These are phyloP conservation scores for Adrianichthys oophorus DNA, from an alignment of 2,797 vertebrate genomes.

Conservation along the genomic window DNA sequence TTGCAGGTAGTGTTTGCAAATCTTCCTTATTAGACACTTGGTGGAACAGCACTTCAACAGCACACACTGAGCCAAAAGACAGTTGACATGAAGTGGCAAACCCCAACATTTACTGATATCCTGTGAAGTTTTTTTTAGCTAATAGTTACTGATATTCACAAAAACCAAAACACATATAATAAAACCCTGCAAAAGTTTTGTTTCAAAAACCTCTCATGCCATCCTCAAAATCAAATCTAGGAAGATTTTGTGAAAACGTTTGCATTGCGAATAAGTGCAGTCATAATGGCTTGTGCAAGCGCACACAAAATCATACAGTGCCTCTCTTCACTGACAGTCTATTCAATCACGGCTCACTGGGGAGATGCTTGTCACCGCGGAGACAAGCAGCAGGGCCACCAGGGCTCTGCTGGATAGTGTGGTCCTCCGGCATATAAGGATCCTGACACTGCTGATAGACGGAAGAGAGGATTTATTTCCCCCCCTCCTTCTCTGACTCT, in stretches of 20 bases:
- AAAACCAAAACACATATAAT: too few relatives aligned
- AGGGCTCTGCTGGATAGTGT: conserved; percentile 52
- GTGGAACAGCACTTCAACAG: background rate
- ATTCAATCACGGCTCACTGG: conserved; percentile 50
- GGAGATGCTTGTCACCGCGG: conserved; percentile 59
- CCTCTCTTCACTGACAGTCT: conserved; percentile 39
- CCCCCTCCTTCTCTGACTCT: conserved; percentile 5
- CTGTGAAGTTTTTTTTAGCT: too few relatives aligned
- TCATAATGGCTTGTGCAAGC: conserved; percentile 16
- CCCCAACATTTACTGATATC: too few relatives aligned
- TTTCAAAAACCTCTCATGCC: background rate
- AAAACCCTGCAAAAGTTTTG: background rate
- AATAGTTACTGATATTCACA: too few relatives aligned
- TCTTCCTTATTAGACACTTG: background rate
- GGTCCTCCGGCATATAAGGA: conserved; percentile 64
- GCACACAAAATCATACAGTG: conserved; percentile 9
- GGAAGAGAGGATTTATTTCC: conserved; percentile 36
- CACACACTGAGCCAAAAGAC: background rate
- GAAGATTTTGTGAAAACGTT: conserved; percentile 5
- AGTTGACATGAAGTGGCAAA: too few relatives aligned
- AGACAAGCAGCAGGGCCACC: conserved; percentile 58
- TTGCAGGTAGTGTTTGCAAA: conserved; percentile 7
- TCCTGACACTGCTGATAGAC: conserved; percentile 63
- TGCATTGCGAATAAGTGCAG: conserved; percentile 18
- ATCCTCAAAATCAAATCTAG: background rate